Base-by-base conservation (phyloP, 2,888 invertebrate species). In the Ophion obscuratus region DNA sequence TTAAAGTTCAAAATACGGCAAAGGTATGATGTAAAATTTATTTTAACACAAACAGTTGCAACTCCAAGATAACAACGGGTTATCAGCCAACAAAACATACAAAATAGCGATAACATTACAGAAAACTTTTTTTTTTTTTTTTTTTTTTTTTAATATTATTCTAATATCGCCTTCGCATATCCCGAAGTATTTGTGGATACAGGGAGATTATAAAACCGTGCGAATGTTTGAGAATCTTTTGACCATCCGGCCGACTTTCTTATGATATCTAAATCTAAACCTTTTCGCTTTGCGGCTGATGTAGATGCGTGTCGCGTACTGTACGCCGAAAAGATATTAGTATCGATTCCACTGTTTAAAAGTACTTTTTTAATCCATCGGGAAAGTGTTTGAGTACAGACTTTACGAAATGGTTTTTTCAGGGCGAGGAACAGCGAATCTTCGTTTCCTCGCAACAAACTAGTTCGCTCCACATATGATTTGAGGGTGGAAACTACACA, bases 211-310 rank as follows among this genome's bases (percentile, higher is more conserved):
- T 82, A 82, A 44, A 82, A 82, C 2, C 70, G 53, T 53, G 76
- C 76, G 44, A 82, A 82, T 9, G 76, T 77, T 62, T 57, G n/a
- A 40, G 82, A 82, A 17, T 76, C 64, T n/a, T 66, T 76, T 3
- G 76, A 66, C 70, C 82, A 71, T 36, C 64, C 66, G 17, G 76
- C 71, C 24, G 76, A 77, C 40, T 71, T 70, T 17, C 64, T 70
- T 68, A 82, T 77, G 11, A 71, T 36, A 27, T 81, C 76, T 53
- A 81, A 62, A 76, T 76, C 64, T 53, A 82, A 27, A 24, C 76
- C 82, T 11, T 76, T 77, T 20, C 76, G 76, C 36, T 76, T 82
- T 27, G 9, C 7, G 44, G 44, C 44, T 44, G 44, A 44, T 44
- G 44, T 44, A 44, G 44, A 44, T 44, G 44, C 81, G 20, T 81